These are phyloP conservation scores for Orgyia antiqua DNA, from an alignment of 2,888 invertebrate genomes.

Conservation along the genomic window DNA sequence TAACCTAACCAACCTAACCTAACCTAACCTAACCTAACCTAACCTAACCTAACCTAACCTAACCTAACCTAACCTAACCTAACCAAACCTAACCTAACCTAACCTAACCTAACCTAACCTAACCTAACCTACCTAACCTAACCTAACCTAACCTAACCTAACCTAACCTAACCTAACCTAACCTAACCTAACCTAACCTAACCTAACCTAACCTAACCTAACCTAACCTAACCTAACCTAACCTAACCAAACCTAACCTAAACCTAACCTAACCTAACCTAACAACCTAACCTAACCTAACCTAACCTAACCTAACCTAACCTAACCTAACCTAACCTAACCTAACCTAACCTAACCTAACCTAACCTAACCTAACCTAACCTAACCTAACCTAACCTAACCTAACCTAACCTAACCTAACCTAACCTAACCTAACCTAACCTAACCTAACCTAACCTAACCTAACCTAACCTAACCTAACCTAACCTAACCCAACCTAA, in stretches of 20 bases:
- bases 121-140: conserved; percentile 10
- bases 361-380: conserved; percentile 8
- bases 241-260: conserved; percentile 24
- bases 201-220: conserved; percentile 20
- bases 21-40: conserved; percentile 12
- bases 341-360: conserved; percentile 10
- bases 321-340: conserved; percentile 14
- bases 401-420: conserved; percentile 13
- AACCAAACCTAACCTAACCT: conserved; percentile 13
- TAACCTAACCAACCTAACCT: conserved; percentile 9
- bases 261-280: conserved; percentile 17
- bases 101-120: conserved; percentile 6
- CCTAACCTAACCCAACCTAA: conserved; percentile 22
- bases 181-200: conserved; percentile 19
- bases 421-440: conserved; percentile 15
- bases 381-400: conserved; percentile 10
- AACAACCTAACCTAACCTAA: conserved; percentile 18
- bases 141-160: conserved; percentile 16
- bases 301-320: conserved; percentile 20
- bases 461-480: conserved; percentile 22
- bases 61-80: conserved; percentile 14
- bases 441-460: conserved; percentile 20
- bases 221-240: conserved; percentile 24
- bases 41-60: conserved; percentile 16
- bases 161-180: conserved; percentile 15